Base-by-base conservation (phyloP, 1,140 invertebrate genomes). In the Calycopis cecrops region DNA sequence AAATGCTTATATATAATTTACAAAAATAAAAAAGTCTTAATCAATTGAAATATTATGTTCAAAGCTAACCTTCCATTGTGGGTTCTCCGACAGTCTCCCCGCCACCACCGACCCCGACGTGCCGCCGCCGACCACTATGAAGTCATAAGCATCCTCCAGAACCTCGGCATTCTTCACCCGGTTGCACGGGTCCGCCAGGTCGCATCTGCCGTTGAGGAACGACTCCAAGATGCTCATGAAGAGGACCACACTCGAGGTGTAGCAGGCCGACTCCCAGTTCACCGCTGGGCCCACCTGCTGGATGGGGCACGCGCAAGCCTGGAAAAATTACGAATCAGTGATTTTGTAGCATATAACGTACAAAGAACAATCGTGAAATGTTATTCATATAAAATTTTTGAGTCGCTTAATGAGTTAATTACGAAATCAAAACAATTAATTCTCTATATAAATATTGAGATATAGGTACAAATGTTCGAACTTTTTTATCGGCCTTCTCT, bases 101-200 rank as follows among this genome's bases (percentile, higher is more conserved):
- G 94, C 94, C 0, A 98, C 67, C 0, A 98, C 95, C 1, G 93
- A 90, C 0, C 97, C 97, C 2, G 95, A 95, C 0, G 95, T 95
- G 0, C 97, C 97, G 6, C 91, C 93, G 0, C 95, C 95, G 0
- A 95, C 85, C 0, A 95, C 90, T 0, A 96, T 89, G 57, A 96
- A 96, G 69, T 96, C 94, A 60, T 96, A 96, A 34, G 90, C 91
- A 0, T 85, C 67, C 42, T 80, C 75, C 1, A 62, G 65, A 1
- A 52, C 35, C 0, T 75, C 65, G 40, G 44, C 61, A 48, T 67
- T 69, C n/a, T 10, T 57, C 1, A 84, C 64, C 4, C 81, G 65
- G 10, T 75, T 73, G 52, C 81, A 85, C 1, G 84, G 84, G 34
- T 87, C 87, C 0, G 79, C 72, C 28, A 96, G 88, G 69, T 95